Evolutionary conservation across 1,140 invertebrate species (phyloP).

Genomic region (Melanaphis sacchari): DNA sequence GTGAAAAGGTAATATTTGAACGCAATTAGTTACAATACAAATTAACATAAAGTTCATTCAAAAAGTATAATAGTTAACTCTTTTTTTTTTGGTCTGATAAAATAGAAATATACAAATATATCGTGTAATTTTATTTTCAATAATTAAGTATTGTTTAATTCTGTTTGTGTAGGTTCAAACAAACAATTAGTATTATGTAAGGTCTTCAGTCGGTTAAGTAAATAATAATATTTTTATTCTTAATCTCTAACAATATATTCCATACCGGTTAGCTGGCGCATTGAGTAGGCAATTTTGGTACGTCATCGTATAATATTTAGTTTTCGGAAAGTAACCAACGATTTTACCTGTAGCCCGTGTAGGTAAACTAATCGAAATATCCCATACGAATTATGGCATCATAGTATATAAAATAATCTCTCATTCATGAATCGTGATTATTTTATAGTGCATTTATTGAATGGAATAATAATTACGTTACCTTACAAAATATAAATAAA

Average conservation of each 20-base stretch:
- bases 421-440: background rate
- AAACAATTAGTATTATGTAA: background rate
- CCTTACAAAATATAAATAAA: background rate
- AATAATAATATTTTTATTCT: background rate
- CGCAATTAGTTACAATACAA: too few species aligned
- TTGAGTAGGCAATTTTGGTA: background rate
- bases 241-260: background rate
- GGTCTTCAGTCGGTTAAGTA: background rate
- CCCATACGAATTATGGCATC: background rate
- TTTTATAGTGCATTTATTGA: background rate
- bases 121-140: background rate
- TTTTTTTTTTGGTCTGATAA: background rate
- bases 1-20: too few species aligned
- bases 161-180: background rate
- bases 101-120: background rate
- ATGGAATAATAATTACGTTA: background rate
- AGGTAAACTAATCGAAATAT: background rate
- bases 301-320: background rate
- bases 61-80: too few species aligned
- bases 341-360: background rate
- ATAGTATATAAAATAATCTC: too few species aligned
- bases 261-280: background rate
- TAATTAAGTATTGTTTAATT: background rate
- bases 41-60: too few species aligned
- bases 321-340: background rate